These are phyloP conservation scores for Caenorhabditis imperialis DNA, from an alignment of 2,888 invertebrate genomes.

Conservation along the genomic window DNA sequence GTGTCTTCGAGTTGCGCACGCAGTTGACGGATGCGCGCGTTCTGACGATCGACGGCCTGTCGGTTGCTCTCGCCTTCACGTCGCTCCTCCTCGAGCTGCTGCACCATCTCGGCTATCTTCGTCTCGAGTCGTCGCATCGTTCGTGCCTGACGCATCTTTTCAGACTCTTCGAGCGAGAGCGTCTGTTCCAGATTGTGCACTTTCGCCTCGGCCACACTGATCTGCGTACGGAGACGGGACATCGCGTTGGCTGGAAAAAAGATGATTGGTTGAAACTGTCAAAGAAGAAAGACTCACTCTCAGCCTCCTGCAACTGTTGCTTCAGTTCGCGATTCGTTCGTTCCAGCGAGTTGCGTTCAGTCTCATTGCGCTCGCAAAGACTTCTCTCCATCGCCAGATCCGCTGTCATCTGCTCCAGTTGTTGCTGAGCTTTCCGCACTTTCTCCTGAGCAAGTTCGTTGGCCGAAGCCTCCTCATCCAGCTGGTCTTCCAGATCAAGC, in stretches of 20 bases:
- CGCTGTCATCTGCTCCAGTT: slow-evolving; percentile 71
- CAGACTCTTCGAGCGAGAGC: slow-evolving; percentile 45
- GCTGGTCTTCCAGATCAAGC: slow-evolving; percentile 92
- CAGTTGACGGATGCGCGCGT: slow-evolving; percentile 46
- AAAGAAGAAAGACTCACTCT: slow-evolving; percentile 22
- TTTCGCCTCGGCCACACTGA: slow-evolving; percentile 51
- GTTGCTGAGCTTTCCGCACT: slow-evolving; percentile 86
- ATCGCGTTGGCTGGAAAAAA: slow-evolving; percentile 34
- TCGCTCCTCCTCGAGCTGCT: slow-evolving; percentile 45
- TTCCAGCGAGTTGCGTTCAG: slow-evolving; percentile 87
- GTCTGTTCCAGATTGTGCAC: slow-evolving; percentile 37
- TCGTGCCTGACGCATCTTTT: slow-evolving; percentile 30
- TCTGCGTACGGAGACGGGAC: slow-evolving; percentile 44
- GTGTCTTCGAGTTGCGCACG: slow-evolving; percentile 49
- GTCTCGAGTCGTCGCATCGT: slow-evolving; percentile 45
- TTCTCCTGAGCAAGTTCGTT: slow-evolving; percentile 88
- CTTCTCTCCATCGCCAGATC: slow-evolving; percentile 79
- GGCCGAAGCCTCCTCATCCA: slow-evolving; percentile 94
- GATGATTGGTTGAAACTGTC: not conserved
- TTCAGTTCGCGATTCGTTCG: slow-evolving; percentile 79
- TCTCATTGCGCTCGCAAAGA: slow-evolving; percentile 83
- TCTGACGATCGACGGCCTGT: slow-evolving; percentile 46
- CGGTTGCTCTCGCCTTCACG: slow-evolving; percentile 36
- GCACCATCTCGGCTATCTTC: slow-evolving; percentile 35
- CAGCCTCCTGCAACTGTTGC: slow-evolving; percentile 51